These are phyloP conservation scores for Probaryconus sp. DNA, from an alignment of 1,140 invertebrate genomes.

Conservation along the genomic window DNA sequence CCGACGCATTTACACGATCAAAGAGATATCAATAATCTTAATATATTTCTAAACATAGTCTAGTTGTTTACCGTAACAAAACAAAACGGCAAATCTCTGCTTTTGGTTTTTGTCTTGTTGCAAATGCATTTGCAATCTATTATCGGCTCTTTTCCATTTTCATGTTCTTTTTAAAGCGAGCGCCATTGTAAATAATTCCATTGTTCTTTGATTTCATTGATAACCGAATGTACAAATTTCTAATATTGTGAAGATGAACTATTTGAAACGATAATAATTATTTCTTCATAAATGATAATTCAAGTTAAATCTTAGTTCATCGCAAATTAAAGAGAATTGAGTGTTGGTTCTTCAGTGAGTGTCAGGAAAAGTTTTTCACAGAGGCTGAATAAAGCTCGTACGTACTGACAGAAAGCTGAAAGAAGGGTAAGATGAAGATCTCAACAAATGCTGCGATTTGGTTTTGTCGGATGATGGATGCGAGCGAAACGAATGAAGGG, in stretches of 20 bases:
- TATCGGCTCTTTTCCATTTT: too few relatives aligned
- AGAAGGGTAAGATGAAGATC: constrained; percentile 57
- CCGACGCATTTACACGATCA: constrained; percentile 40
- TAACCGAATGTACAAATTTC: too few relatives aligned
- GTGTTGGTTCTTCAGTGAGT: constrained; percentile 53
- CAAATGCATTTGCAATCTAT: too few relatives aligned
- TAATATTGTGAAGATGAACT: too few relatives aligned
- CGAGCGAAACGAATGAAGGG: constrained; percentile 51
- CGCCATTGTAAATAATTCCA: too few relatives aligned
- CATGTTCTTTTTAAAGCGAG: too few relatives aligned
- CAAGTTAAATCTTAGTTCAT: constrained; percentile 21
- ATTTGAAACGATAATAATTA: too few relatives aligned
- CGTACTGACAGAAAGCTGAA: constrained; percentile 37
- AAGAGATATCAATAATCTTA: constrained; percentile 55
- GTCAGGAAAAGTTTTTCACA: constrained; percentile 33
- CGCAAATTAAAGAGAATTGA: constrained; percentile 63
- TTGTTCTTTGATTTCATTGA: too few relatives aligned
- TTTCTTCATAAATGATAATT: too few relatives aligned
- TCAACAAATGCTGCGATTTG: constrained; percentile 68
- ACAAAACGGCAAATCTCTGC: too few relatives aligned
- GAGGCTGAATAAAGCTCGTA: constrained; percentile 38
- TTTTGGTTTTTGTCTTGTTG: too few relatives aligned
- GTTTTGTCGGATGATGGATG: constrained; percentile 61
- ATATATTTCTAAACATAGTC: constrained; percentile 36
- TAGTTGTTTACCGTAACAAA: too few relatives aligned